phyloP scores from a whole-genome alignment of 2,113 vertebrate species.

The Neodon shergylaensis region DNA sequence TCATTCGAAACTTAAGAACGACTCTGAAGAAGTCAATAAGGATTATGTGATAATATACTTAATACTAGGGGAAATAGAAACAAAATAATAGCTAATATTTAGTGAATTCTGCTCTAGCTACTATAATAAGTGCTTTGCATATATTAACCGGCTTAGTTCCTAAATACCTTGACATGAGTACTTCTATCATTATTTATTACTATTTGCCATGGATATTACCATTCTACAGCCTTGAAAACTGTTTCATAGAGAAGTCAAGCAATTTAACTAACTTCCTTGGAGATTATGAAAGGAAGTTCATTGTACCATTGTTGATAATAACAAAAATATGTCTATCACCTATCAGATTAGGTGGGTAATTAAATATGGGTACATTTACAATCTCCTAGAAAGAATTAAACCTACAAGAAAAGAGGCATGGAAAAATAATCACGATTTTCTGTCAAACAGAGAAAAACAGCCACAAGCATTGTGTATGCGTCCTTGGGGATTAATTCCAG shows the following conservation, averaged over 20 bases:
- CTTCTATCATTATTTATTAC: neutral
- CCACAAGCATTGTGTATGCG: neutral
- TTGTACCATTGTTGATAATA: neutral
- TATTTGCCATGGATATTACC: neutral
- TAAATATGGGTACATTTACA: neutral
- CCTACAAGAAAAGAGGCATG: neutral
- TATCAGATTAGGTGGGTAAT: neutral
- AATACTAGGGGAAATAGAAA: neutral
- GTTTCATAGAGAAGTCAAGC: slow-evolving; percentile 48
- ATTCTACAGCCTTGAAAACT: neutral
- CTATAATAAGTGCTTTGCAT: neutral
- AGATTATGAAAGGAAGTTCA: neutral
- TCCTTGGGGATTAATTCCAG: neutral
- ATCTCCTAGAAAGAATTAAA: neutral
- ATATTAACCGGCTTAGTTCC: neutral
- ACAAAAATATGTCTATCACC: neutral
- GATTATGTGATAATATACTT: neutral
- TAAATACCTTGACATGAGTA: neutral
- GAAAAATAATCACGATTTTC: neutral
- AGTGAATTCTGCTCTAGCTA: neutral
- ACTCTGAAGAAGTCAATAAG: neutral
- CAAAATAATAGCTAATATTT: neutral
- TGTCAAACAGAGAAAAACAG: neutral
- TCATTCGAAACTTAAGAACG: neutral
- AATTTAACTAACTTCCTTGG: slow-evolving; percentile 45